Conservation (phyloP, 2,113 vertebrate species). For the Pogona vitticeps region DNA sequence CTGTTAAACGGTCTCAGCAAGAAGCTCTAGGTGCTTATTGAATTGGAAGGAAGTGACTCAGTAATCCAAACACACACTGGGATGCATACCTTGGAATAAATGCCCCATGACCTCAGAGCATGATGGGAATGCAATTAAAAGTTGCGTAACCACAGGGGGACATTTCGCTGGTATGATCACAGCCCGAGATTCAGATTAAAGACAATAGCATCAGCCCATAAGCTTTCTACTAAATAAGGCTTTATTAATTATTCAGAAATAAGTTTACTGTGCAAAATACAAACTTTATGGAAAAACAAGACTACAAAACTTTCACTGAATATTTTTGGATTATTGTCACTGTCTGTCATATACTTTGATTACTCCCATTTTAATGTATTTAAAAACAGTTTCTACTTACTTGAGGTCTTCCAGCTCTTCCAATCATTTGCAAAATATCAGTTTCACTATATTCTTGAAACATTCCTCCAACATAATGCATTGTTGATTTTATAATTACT, state of each 20-base stretch:
- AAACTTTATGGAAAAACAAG: slow-evolving; percentile 12
- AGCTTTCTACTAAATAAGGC: slow-evolving; percentile 4
- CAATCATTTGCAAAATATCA: slow-evolving; percentile 98
- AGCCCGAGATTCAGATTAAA: no score
- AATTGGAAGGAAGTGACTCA: no score
- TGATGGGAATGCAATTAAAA: no score
- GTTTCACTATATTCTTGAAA: slow-evolving; percentile 96
- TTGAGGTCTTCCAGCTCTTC: slow-evolving; percentile 95
- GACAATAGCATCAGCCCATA: background rate
- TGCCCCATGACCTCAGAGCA: no score
- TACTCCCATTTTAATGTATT: slow-evolving; percentile 13
- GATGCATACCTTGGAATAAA: no score
- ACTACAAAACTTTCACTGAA: background rate
- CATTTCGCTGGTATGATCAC: no score
- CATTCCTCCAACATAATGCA: slow-evolving; percentile 91
- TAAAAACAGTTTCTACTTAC: slow-evolving; percentile 71
- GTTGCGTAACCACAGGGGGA: no score
- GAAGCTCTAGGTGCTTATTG: no score
- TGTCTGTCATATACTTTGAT: slow-evolving; percentile 1
- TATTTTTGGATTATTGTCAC: background rate
- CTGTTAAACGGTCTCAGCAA: no score
- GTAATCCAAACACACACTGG: no score
- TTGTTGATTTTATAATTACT: slow-evolving; percentile 96
- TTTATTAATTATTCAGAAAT: slow-evolving; percentile 33
- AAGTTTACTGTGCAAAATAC: slow-evolving; percentile 13